These are phyloP conservation scores for Dasypogon diadema DNA, from an alignment of 2,888 invertebrate species.

Conservation along the genomic window DNA sequence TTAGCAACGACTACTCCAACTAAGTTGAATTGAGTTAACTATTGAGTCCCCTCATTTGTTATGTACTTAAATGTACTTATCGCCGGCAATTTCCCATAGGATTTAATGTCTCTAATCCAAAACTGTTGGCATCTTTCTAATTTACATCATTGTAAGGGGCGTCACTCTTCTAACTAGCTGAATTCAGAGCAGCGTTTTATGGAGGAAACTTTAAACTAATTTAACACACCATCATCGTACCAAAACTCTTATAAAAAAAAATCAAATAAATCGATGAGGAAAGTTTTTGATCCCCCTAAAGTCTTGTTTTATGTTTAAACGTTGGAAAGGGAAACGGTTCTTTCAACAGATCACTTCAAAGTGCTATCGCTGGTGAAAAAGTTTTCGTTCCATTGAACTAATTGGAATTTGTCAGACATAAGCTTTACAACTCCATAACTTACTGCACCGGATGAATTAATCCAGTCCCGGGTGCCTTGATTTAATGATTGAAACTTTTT, in stretches of 20 bases:
- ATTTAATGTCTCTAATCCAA: too few species aligned
- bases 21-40: background rate
- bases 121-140: too few species aligned
- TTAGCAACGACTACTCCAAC: background rate
- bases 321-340: background rate
- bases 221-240: background rate
- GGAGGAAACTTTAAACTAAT: too few species aligned
- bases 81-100: too few species aligned
- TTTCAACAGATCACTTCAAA: background rate
- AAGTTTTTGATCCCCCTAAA: conserved; percentile 1
- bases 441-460: conserved; percentile 18
- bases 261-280: conserved; percentile 31
- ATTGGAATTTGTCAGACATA: conserved; percentile 31
- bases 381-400: conserved; percentile 40
- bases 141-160: too few species aligned
- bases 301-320: background rate
- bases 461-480: background rate
- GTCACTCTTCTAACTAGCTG: background rate
- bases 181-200: too few species aligned
- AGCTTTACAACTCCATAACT: conserved; percentile 13
- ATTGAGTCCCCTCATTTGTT: background rate
- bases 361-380: background rate
- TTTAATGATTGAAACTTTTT: conserved; percentile 7
- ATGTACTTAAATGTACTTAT: background rate
- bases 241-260: conserved; percentile 5